Percentiles rank a stretch among this genome's conserved stretches.
These are phyloP conservation scores for Danaus chrysippus DNA, from an alignment of 2,888 invertebrate genomes.

Conservation along the genomic window DNA sequence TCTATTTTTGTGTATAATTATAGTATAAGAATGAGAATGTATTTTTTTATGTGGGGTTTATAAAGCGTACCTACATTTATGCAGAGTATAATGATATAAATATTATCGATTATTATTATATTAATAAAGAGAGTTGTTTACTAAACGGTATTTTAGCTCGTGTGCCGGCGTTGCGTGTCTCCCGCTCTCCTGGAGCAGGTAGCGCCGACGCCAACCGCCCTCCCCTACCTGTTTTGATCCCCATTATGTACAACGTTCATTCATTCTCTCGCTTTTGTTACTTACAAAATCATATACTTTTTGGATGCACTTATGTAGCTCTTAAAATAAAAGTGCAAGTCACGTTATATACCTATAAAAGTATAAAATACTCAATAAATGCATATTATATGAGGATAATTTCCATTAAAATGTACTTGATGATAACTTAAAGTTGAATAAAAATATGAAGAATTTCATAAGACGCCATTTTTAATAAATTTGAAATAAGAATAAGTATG, in stretches of 20 bases:
- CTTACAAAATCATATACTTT: neutral
- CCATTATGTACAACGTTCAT: slow-evolving; percentile 17
- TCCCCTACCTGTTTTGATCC: slow-evolving; percentile 33
- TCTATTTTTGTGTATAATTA: slow-evolving; percentile 72
- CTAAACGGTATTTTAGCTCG: slow-evolving; percentile 55
- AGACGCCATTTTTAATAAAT: too few species aligned
- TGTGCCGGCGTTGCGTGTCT: slow-evolving; percentile 23
- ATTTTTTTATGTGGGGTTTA: slow-evolving; percentile 78
- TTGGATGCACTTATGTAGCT: neutral
- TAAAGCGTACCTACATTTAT: slow-evolving; percentile 72
- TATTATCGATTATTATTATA: slow-evolving; percentile 58
- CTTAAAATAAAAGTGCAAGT: too few species aligned
- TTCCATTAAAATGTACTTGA: too few species aligned
- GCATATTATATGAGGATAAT: too few species aligned
- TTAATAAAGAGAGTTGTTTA: slow-evolving; percentile 74
- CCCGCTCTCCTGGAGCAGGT: slow-evolving; percentile 44
- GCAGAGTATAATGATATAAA: slow-evolving; percentile 65
- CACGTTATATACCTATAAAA: too few species aligned
- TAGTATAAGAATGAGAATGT: slow-evolving; percentile 57
- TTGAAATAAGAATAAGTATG: neutral
- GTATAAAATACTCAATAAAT: too few species aligned
- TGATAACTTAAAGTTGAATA: too few species aligned
- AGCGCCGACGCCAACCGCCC: slow-evolving; percentile 52
- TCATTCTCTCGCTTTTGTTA: slow-evolving; percentile 11
- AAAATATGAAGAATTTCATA: too few species aligned